A percentile compares a stretch with the other conserved stretches of the same genome.
Conservation (phyloP, 92 coral and sea anemone species). For the Palythoa heliodiscus region DNA sequence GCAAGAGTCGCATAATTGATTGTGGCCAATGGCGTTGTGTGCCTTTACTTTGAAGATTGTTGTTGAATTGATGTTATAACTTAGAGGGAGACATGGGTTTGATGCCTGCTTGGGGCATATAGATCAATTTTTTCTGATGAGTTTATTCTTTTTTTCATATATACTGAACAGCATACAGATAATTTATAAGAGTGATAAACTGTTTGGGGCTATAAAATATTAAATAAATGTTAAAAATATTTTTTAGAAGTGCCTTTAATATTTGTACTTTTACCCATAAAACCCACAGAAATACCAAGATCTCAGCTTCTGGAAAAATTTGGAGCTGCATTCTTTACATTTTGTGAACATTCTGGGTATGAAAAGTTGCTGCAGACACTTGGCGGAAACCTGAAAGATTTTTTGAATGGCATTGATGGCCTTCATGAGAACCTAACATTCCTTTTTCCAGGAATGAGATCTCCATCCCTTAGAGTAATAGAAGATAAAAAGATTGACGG, state of each 20-base stretch:
- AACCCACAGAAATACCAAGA: slow-evolving; percentile 64
- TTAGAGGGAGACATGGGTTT: no score
- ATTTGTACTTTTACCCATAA: background rate
- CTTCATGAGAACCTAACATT: slow-evolving; percentile 89
- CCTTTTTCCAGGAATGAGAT: slow-evolving; percentile 92
- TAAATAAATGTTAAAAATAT: no score
- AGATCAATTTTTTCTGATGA: no score
- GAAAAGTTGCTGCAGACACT: slow-evolving; percentile 78
- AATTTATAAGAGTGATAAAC: no score
- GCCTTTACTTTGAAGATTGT: no score
- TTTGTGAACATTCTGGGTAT: slow-evolving; percentile 81
- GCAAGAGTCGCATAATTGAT: no score
- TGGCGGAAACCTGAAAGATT: slow-evolving; percentile 88
- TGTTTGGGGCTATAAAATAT: no score
- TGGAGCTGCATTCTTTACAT: slow-evolving; percentile 86
- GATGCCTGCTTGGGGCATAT: no score
- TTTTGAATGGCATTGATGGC: slow-evolving; percentile 85
- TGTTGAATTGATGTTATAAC: no score
- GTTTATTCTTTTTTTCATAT: no score
- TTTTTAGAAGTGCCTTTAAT: background rate
- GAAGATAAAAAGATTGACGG: slow-evolving; percentile 70
- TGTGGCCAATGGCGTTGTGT: no score
- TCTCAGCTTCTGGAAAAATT: slow-evolving; percentile 83
- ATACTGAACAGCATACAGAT: no score
- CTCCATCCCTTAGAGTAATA: slow-evolving; percentile 91